These are phyloP conservation scores for Diadumene lineata DNA, from an alignment of 92 coral and sea anemone genomes.

Conservation along the genomic window DNA sequence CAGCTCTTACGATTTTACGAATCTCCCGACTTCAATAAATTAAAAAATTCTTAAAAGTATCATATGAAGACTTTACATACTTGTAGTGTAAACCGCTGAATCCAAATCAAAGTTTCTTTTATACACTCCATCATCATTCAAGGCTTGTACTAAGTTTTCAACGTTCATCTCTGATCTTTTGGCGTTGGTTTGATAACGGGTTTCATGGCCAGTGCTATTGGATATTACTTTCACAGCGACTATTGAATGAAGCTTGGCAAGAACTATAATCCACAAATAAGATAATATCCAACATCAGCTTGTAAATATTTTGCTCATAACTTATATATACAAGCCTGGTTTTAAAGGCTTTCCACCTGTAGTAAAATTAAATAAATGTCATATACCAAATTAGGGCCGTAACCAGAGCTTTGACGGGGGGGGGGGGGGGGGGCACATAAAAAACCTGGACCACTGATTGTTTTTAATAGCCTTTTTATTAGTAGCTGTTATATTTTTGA, in stretches of 20 bases:
- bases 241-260: slow-evolving; percentile 36
- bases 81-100: slow-evolving; percentile 26
- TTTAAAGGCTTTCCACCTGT: no score
- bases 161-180: slow-evolving; percentile 18
- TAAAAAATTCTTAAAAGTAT: not conserved
- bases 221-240: slow-evolving; percentile 29
- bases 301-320: slow-evolving; percentile 3
- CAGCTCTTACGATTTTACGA: no score
- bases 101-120: slow-evolving; percentile 10
- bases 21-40: no score
- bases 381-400: no score
- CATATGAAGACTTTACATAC: not conserved
- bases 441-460: no score
- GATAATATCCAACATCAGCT: not conserved
- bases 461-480: no score
- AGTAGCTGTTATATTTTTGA: no score
- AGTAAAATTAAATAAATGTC: no score
- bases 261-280: slow-evolving; percentile 12
- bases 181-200: not conserved
- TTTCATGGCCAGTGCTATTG: slow-evolving; percentile 57
- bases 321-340: no score
- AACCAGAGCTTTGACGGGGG: no score
- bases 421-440: no score
- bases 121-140: not conserved
- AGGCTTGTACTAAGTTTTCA: not conserved